Evolutionary conservation across 2,797 vertebrate genomes (phyloP).

Genomic region (Emydoidea blandingii): DNA sequence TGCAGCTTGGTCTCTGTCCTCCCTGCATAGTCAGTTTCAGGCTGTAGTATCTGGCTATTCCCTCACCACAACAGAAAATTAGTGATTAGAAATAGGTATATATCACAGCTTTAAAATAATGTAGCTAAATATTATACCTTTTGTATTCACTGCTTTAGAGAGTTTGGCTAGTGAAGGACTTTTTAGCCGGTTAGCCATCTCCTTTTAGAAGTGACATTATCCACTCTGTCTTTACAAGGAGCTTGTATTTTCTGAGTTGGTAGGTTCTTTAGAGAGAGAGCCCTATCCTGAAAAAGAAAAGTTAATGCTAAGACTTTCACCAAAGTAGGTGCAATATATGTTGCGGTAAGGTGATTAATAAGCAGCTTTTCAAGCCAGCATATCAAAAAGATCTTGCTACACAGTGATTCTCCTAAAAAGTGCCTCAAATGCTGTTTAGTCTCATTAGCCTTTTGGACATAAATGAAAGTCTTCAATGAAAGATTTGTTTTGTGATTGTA

Average conservation of each 20-base stretch:
- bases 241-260: background rate
- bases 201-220: background rate
- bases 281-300: background rate
- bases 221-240: background rate
- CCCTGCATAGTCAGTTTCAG: background rate
- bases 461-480: background rate
- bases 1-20: background rate
- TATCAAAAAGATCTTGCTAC: background rate
- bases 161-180: background rate
- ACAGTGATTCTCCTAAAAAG: background rate
- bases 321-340: background rate
- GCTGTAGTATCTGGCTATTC: background rate
- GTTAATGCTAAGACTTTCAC: background rate
- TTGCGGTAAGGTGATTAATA: background rate
- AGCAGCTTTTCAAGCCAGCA: background rate
- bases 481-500: background rate
- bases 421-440: rapidly evolving
- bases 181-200: background rate
- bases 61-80: background rate
- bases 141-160: background rate
- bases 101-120: background rate
- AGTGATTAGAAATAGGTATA: background rate
- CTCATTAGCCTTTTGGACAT: background rate
- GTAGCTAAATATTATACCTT: background rate
- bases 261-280: background rate